Conservation (phyloP, 2,113 vertebrate species). For the Amphilophus citrinellus region DNA sequence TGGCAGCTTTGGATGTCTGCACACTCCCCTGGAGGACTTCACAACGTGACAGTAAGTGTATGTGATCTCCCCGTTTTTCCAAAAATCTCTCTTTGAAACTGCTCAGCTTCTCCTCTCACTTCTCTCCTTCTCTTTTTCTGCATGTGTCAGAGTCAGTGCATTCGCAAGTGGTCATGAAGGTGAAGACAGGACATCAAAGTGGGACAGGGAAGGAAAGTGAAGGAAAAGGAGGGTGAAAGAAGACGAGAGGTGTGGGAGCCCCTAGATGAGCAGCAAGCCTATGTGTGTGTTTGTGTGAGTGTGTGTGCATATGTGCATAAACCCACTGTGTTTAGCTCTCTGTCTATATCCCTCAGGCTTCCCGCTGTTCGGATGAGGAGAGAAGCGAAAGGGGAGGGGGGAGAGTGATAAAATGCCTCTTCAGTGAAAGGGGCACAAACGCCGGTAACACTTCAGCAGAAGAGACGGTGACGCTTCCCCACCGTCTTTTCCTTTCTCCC, state of each 20-base stretch:
- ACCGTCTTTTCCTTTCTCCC: conserved; percentile 43
- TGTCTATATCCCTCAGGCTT: conserved; percentile 63
- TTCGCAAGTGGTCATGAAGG: conserved; percentile 54
- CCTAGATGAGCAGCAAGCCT: conserved; percentile 25
- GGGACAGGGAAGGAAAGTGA: conserved; percentile 39
- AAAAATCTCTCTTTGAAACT: conserved; percentile 27
- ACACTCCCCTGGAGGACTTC: conserved; percentile 56
- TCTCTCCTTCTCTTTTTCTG: conserved; percentile 11
- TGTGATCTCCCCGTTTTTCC: conserved; percentile 37
- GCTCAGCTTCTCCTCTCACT: conserved; percentile 30
- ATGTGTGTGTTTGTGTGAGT: conserved; percentile 16
- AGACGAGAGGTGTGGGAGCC: conserved; percentile 49
- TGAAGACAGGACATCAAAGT: conserved; percentile 57
- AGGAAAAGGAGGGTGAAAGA: conserved; percentile 42
- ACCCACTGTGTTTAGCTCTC: conserved; percentile 62
- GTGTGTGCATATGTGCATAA: conserved; percentile 22
- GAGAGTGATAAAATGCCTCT: conserved; percentile 48
- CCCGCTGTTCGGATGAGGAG: conserved; percentile 58
- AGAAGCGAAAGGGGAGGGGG: conserved; percentile 16
- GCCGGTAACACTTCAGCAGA: conserved; percentile 53
- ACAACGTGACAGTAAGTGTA: conserved; percentile 55
- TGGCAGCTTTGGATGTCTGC: conserved; percentile 57
- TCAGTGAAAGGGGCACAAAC: conserved; percentile 42
- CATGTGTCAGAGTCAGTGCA: conserved; percentile 16
- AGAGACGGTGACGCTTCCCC: conserved; percentile 27